These are phyloP conservation scores for Leptinotarsa lineolata DNA, from an alignment of 1,140 invertebrate genomes.

Conservation along the genomic window DNA sequence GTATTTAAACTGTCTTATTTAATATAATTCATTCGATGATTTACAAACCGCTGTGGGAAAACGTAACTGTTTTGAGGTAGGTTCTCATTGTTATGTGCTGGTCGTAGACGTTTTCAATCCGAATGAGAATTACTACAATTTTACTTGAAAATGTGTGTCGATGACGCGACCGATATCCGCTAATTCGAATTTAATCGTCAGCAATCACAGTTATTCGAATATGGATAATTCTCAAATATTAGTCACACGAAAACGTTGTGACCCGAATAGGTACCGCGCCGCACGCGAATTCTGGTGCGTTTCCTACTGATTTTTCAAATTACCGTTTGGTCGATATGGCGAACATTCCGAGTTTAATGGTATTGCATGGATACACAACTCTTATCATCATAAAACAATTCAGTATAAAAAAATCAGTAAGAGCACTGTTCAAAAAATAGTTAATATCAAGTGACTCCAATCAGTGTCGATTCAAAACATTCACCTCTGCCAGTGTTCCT, in stretches of 20 bases:
- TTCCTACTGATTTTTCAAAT: too few species aligned
- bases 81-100: slow-evolving; percentile 1
- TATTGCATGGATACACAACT: too few species aligned
- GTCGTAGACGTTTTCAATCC: neutral
- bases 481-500: too few species aligned
- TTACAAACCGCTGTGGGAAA: slow-evolving; percentile 7
- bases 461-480: too few species aligned
- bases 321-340: too few species aligned
- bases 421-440: too few species aligned
- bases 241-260: neutral
- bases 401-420: too few species aligned
- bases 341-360: too few species aligned
- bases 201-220: slow-evolving; percentile 1
- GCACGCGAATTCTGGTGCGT: neutral
- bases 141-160: slow-evolving; percentile 1
- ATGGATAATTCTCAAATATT: neutral
- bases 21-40: neutral
- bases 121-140: neutral
- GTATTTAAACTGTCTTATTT: neutral
- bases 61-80: slow-evolving; percentile 5
- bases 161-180: neutral
- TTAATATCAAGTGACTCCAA: too few species aligned
- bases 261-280: neutral
- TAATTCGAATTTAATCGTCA: neutral
- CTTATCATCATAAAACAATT: too few species aligned